A percentile compares a stretch with the other conserved stretches of the same genome.
Conservation (phyloP, 2,113 vertebrate genomes). For the Pimephales promelas region DNA sequence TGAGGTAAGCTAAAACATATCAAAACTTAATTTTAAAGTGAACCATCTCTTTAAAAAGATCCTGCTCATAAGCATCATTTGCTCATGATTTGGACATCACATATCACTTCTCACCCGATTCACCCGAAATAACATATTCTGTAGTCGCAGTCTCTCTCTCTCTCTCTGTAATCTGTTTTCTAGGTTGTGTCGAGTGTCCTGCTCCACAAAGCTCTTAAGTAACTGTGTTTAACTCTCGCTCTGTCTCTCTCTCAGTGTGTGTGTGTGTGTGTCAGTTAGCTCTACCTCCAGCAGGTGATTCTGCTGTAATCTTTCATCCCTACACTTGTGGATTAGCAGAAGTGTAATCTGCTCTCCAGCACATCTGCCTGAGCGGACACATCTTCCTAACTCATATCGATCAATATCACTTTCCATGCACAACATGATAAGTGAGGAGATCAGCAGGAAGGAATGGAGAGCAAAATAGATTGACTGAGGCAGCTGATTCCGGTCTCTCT, state of each 20-base stretch:
- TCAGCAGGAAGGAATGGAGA: constrained; percentile 47
- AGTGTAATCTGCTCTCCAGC: constrained; percentile 55
- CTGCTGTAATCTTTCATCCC: constrained; percentile 41
- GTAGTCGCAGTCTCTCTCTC: neutral
- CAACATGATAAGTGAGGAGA: constrained; percentile 52
- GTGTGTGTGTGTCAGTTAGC: neutral
- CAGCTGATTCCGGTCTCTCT: constrained; percentile 67
- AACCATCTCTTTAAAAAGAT: no score
- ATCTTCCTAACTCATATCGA: constrained; percentile 50
- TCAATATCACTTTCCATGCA: constrained; percentile 57
- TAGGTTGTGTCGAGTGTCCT: constrained; percentile 34
- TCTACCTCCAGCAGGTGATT: constrained; percentile 43
- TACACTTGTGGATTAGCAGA: constrained; percentile 49
- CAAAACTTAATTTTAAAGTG: no score
- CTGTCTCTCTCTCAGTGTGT: neutral
- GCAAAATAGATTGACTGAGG: constrained; percentile 59
- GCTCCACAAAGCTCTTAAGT: constrained; percentile 51
- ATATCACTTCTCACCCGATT: no score
- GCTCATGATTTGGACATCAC: no score
- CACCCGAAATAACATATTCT: no score
- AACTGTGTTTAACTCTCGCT: constrained; percentile 38
- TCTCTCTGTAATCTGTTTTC: constrained; percentile 28
- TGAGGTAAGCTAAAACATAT: no score
- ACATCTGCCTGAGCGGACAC: constrained; percentile 39
- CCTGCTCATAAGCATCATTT: no score